Evolutionary conservation across 2,888 invertebrate species (phyloP), one percentile per base, ranked within the genome.

Genomic region (Halocaridina rubra): DNA sequence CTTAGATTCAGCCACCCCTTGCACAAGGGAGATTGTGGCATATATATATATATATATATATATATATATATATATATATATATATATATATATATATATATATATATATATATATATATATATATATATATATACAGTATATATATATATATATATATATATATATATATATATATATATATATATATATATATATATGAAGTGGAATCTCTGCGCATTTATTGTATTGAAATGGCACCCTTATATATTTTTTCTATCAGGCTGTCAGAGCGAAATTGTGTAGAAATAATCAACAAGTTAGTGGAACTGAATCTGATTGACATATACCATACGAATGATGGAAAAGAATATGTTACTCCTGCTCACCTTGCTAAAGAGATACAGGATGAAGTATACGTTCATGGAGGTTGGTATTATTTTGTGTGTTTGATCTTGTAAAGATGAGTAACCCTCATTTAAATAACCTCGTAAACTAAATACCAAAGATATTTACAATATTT

Each of bases 341-440:
- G 99, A 13, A 98, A 98, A 91, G 98, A 98, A 91, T 99, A 98
- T 90, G 93, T 99, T 64, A 99, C 99, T 1, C 96, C 96, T 1
- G 94, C 96, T 80, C 97, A 99, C 90, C 93, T 99, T 84, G 92
- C 93, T 24, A 95, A 94, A 89, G 88, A 89, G 67, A 88, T 89
- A 22, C 94, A 94, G 90, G 97, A 98, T 92, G 98, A 99, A 91
- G 92, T 98, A 1, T 95, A 94, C 90, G 94, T 96, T 0, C 94
- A 95, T 91, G 96, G 96, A 86, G 93, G 93, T 92, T 89, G 86
- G 86, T 84, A 24, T 8, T 16, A 8, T 7, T 27, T 16, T 4
- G n/a, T 19, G 3, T 59, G n/a, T 13, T 59, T 59, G 59, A 7
- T 59, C 13, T n/a, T n/a, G n/a, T n/a, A n/a, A n/a, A n/a, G n/a